phyloP scores from a whole-genome alignment of 2,113 vertebrate species.

The Toxostoma redivivum region DNA sequence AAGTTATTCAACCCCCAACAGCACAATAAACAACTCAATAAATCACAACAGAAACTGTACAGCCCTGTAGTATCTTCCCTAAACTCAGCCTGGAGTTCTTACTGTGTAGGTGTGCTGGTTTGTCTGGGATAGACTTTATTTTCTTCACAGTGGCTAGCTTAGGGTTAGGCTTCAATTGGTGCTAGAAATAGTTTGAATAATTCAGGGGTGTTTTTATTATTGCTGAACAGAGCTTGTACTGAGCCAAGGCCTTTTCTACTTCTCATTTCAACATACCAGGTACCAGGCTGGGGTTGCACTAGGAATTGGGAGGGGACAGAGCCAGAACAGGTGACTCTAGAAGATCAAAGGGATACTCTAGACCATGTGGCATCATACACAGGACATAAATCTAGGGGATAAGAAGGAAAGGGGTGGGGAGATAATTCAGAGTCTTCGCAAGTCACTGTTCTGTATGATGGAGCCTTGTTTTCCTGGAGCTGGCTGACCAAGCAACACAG shows the following conservation, averaged over 20 bases:
- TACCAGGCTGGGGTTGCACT: not conserved
- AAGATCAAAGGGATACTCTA: not conserved
- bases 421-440: not conserved
- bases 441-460: not conserved
- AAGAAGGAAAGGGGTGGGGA: not conserved
- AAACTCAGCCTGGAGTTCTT: not conserved
- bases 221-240: not conserved
- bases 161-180: not conserved
- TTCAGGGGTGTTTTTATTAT: not conserved
- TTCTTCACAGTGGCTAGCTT: not conserved
- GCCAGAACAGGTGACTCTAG: not conserved
- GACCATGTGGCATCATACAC: not conserved
- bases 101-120: not conserved
- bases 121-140: not conserved
- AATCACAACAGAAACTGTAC: not conserved
- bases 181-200: not conserved
- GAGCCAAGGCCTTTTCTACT: not conserved
- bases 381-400: not conserved
- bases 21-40: not conserved
- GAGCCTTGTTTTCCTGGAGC: not conserved
- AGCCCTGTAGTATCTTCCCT: not conserved
- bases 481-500: not conserved
- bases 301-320: not conserved
- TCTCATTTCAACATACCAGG: not conserved
- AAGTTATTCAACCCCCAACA: no score